Evolutionary conservation across 2,113 vertebrate genomes (phyloP), one percentile per base, ranked within the genome.

Genomic region (Anser cygnoides): DNA sequence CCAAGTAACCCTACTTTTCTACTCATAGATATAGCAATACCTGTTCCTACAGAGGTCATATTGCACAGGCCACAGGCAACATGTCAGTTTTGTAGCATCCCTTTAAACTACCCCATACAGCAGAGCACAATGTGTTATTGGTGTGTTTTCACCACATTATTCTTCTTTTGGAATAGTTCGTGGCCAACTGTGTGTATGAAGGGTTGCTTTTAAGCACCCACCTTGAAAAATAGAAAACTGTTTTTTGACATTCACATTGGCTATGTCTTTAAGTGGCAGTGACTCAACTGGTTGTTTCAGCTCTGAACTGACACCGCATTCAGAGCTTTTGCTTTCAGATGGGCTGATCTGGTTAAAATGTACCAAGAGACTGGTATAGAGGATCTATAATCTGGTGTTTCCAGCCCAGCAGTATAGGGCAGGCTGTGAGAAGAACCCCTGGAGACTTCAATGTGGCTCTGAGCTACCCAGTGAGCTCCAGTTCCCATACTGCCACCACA

Each of bases 1-100:
- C 77, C 55, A 71, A 80, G 50, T 31, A 90, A 57, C 25, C 19
- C 43, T 59, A 59, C 66, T 81, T 93, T 90, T 90, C 37, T 58
- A 37, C 19, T 28, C 3, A 0, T 3, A 90, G 37, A 26, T 77
- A 62, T 6, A 22, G 46, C 29, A 39, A 50, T 74, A 37, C 7
- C 31, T 90, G 21, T 66, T 88, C 28, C 26, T 73, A 3, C 2
- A 65, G 61, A 46, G 31, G 54, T 44, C 29, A 31, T 28, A 33
- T 41, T 52, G 35, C 52, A 67, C 10, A 39, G n/a, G n/a, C 23
- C 26, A 25, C 14, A 74, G 71, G 29, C 15, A 74, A 57, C 15
- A 22, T 58, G 22, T 50, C 52, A 87, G 43, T 26, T 35, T 79
- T 44, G 28, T 15, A 71, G 13, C 37, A 67, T 37, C 13, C 9